Evolutionary conservation across 2,888 invertebrate species (phyloP), one percentile per base, ranked within the genome.

Genomic region (Xanthostigma xanthostigma): DNA sequence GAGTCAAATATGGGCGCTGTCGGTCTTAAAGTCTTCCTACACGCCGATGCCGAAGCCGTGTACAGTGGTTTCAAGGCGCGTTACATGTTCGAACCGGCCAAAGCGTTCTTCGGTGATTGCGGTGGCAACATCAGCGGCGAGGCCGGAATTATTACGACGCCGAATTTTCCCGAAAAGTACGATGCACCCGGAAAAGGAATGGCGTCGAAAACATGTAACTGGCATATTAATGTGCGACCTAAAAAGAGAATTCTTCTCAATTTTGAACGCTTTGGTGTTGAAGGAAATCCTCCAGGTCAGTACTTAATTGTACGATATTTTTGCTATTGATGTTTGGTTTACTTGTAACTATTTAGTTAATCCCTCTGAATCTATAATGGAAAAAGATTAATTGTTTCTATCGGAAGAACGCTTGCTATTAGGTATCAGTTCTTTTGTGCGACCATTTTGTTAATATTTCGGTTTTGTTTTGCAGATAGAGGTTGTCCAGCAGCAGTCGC

Each of bases 41-140:
- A 89, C 63, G 89, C 96, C 36, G 88, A 96, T 65, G 75, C 77
- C 34, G 83, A 85, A 56, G 83, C 82, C 49, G 92, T 94, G 44
- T 89, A 85, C 56, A 93, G 92, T 59, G 97, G 97, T 33, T 98
- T 98, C 69, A 93, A 92, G 65, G 97, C 95, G 11, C 77, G 88
- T 59, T 98, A 95, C 67, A 84, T 89, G 58, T 97, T 96, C 66
- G 88, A 94, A 71, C 73, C 72, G 40, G 86, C 86, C 53, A 87
- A 88, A 68, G 84, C 87, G 37, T 86, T 89, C 64, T 89, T 87
- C 62, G 89, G 89, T 63, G 94, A 92, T 69, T 95, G 95, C 67
- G 93, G 94, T 54, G 84, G 86, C 58, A 91, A 93, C 69, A 84
- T 91, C 62, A 90, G 85, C 57, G 75, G 81, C 60, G 84, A 86